Evolutionary conservation across 2,888 invertebrate species (phyloP), one percentile per base, ranked within the genome.

Genomic region (Polyommatus icarus): DNA sequence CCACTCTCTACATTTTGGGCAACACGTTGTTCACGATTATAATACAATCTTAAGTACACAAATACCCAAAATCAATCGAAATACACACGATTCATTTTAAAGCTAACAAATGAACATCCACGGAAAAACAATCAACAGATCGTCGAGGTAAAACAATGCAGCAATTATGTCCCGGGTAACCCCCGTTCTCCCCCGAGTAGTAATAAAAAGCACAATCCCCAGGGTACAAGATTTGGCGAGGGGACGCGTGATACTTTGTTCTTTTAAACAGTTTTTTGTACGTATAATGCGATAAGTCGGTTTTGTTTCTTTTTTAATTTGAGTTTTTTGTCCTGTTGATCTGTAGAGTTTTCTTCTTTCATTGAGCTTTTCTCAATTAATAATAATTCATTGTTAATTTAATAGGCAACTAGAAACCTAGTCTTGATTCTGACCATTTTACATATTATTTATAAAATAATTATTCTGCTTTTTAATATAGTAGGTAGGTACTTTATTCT

Each of bases 171-270:
- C 77, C 80, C 85, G 86, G 83, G 82, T 83, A 83, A 10, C 46
- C 46, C 84, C 20, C 29, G 15, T 29, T 67, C 67, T 67, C 67
- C 67, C 67, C 67, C 67, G 29, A 32, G 67, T 83, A 84, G 86
- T 85, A 89, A 89, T 67, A 67, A 90, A 91, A 91, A 89, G 89
- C 84, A 84, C 89, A 90, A 46, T 46, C 73, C 73, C 73, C n/a
- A 87, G 90, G 92, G 90, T 81, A 83, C 82, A 90, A 91, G 91
- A 91, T 91, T 89, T 87, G 85, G 85, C 89, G 84, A 88, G 87
- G 87, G 88, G 91, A 83, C 87, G 84, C 85, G 88, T 88, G 89
- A 90, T 91, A 91, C 90, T 91, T 91, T 92, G 91, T 91, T 89
- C 90, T 90, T 89, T 91, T 89, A 90, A 91, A 88, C 87, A 89